A percentile compares a stretch with the other conserved stretches of the same genome.
phyloP scores from a whole-genome alignment of 2,113 vertebrate species.

The Irena cyanogastra region DNA sequence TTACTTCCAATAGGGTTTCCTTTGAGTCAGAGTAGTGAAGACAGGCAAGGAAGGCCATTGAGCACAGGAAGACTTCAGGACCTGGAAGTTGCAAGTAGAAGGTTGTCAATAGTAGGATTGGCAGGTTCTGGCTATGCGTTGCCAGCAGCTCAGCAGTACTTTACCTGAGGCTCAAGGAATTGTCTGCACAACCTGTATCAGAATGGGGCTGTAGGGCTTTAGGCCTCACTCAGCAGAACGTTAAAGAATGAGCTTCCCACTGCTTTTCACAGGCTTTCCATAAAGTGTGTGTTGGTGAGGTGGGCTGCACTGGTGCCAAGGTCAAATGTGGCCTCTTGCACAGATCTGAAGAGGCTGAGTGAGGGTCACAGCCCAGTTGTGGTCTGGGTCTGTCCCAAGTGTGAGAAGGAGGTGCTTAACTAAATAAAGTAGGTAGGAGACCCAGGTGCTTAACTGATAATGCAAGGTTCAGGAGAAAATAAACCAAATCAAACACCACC shows the following conservation, averaged over 20 bases:
- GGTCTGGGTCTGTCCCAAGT: background rate
- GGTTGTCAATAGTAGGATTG: background rate
- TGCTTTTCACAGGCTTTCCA: background rate
- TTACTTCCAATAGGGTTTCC: background rate
- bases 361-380: background rate
- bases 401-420: background rate
- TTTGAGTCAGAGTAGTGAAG: background rate
- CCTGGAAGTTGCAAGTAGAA: background rate
- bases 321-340: background rate
- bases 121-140: background rate
- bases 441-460: background rate
- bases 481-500: background rate
- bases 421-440: background rate
- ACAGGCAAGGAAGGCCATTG: background rate
- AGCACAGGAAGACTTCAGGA: background rate
- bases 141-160: background rate
- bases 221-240: background rate
- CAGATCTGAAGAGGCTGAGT: background rate
- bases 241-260: background rate
- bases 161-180: background rate
- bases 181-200: fast-evolving
- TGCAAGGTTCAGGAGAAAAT: background rate
- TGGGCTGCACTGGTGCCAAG: background rate
- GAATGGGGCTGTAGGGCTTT: background rate
- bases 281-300: background rate